Percentiles rank a stretch among this genome's conserved stretches.
Evolutionary conservation across 2,113 vertebrate genomes (phyloP).

Genomic region (Stictonetta naevosa): DNA sequence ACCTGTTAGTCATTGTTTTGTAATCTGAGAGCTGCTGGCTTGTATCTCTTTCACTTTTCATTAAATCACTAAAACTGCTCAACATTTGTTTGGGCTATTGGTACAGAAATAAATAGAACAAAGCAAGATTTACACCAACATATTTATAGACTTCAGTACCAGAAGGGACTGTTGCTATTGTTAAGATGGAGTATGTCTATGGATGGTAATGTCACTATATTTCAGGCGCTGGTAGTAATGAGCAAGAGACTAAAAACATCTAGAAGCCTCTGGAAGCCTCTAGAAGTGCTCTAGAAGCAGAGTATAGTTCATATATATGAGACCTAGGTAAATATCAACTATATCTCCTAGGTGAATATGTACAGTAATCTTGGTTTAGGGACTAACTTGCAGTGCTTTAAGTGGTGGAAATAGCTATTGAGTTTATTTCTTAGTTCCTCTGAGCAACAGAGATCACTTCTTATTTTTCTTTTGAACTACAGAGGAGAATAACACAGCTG

Average conservation of each 20-base stretch:
- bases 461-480: background rate
- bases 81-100: background rate
- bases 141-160: background rate
- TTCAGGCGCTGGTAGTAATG: background rate
- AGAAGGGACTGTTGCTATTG: slow-evolving; percentile 28
- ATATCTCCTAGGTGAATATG: background rate
- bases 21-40: background rate
- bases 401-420: background rate
- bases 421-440: background rate
- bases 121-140: background rate
- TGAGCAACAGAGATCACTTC: background rate
- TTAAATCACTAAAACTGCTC: slow-evolving; percentile 15
- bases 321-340: background rate
- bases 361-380: background rate
- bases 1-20: background rate
- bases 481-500: background rate
- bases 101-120: slow-evolving; percentile 36
- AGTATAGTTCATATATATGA: background rate
- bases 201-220: background rate
- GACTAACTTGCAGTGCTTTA: background rate
- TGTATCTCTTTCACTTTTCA: background rate
- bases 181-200: background rate
- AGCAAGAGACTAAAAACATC: background rate
- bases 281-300: no score
- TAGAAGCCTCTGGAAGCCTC: background rate